A percentile compares a stretch with the other conserved stretches of the same genome.
Conservation (phyloP, 2,888 invertebrate species). For the Biston stratarius region DNA sequence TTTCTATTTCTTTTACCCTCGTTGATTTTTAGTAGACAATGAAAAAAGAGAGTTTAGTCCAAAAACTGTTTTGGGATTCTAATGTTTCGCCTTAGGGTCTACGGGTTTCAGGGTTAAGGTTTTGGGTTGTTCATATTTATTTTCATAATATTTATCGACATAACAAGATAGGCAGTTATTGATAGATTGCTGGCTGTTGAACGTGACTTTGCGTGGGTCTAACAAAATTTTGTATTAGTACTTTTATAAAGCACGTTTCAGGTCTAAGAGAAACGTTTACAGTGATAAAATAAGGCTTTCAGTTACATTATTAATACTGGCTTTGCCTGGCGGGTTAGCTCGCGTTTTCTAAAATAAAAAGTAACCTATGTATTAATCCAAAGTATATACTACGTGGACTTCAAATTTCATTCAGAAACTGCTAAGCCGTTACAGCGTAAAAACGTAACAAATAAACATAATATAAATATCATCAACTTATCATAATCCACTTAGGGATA, state of each 20-base stretch:
- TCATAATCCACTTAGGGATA: too few species aligned
- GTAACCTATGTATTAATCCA: too few species aligned
- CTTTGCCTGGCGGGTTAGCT: too few species aligned
- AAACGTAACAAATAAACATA: too few species aligned
- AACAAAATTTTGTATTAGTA: background rate
- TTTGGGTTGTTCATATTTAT: conserved; percentile 2
- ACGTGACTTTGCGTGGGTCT: background rate
- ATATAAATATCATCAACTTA: too few species aligned
- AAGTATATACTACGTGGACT: too few species aligned
- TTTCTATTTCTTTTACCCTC: background rate
- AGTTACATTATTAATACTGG: too few species aligned
- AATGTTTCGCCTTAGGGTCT: conserved; percentile 19
- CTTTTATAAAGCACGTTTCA: background rate
- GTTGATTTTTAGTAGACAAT: background rate
- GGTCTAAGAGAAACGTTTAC: background rate
- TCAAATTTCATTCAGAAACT: too few species aligned
- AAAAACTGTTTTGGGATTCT: conserved; percentile 24
- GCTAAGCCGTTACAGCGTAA: too few species aligned
- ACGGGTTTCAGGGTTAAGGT: conserved; percentile 12
- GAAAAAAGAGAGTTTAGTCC: background rate
- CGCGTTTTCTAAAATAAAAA: too few species aligned
- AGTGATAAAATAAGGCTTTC: background rate
- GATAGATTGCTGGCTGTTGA: background rate
- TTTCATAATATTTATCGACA: conserved; percentile 16
- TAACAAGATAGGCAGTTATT: conserved; percentile 9